Base-by-base conservation (phyloP, 2,113 vertebrate species). In the Tachysurus fulvidraco region DNA sequence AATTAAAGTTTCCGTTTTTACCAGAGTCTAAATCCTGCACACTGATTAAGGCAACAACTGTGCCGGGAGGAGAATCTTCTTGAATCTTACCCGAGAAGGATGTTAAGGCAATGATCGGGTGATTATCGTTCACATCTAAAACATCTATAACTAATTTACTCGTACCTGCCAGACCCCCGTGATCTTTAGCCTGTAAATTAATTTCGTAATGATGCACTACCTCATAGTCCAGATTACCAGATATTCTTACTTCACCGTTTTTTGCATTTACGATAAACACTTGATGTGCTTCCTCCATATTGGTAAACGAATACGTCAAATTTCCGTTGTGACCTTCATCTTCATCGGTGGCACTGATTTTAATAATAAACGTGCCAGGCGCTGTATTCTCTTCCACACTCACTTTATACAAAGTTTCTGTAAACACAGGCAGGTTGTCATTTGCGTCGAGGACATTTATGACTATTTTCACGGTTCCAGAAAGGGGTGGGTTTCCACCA, bases 361-460 rank as follows among this genome's bases (percentile, higher is more conserved):
- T 21, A 59, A 59, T 59, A 19, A 59, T 59, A 4, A 59, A 17
- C 55, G 17, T 59, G 17, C 55, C 55, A 59, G 55, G 55, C 4
- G 55, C 55, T 59, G 16, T 59, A 59, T 59, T 59, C 55, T 59
- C 55, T 59, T 17, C 4, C 55, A 59, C 55, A 59, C 17, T 59
- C 55, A 17, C 88, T 25, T 77, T 92, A 77, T 96, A 96, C 1
- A 74, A 13, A 0, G 92, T 28, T 85, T 94, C 85, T 11, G 83
- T 93, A 91, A 93, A 97, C 21, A 85, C 0, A 3, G 96, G 96
- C 0, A 94, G 94, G 0, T 97, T 96, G 83, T 97, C 96, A 59
- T 97, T 97, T 88, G 94, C 81, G 78, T 97, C 96, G 81, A 95
- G 82, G 50, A 97, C 95, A 25, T 86, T 88, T 50, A 97, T 83